These are phyloP conservation scores for Heteromurus nitidus DNA, from an alignment of 2,888 invertebrate species.

Conservation along the genomic window DNA sequence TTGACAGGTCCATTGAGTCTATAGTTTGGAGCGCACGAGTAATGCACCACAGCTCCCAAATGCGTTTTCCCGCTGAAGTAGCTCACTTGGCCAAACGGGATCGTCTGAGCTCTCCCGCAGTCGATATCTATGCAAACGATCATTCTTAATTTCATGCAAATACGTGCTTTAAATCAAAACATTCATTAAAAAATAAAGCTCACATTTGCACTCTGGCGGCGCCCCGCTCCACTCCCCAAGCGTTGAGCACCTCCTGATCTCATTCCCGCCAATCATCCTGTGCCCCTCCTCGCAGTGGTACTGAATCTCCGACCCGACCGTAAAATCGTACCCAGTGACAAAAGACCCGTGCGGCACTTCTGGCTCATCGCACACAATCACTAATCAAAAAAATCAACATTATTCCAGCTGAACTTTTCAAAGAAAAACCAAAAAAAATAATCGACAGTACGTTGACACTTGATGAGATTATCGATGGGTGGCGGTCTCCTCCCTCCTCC, in stretches of 20 bases:
- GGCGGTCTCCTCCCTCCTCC: conserved; percentile 33
- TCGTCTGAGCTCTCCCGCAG: conserved; percentile 88
- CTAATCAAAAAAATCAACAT: conserved; percentile 77
- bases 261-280: conserved; percentile 82
- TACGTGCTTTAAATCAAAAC: conserved; percentile 15
- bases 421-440: too few species aligned
- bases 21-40: conserved; percentile 87
- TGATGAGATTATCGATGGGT: conserved; percentile 43
- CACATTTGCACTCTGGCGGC: conserved; percentile 90
- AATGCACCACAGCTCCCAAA: conserved; percentile 86
- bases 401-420: neutral
- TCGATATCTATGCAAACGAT: conserved; percentile 90
- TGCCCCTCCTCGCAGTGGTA: conserved; percentile 89
- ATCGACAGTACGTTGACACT: conserved; percentile 62
- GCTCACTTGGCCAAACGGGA: conserved; percentile 85
- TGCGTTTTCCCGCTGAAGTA: conserved; percentile 86
- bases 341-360: conserved; percentile 90
- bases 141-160: too few species aligned
- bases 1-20: conserved; percentile 85
- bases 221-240: conserved; percentile 90
- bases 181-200: conserved; percentile 74
- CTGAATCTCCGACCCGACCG: conserved; percentile 89
- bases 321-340: conserved; percentile 92
- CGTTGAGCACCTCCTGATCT: conserved; percentile 82
- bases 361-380: conserved; percentile 90